A percentile compares a stretch with the other conserved stretches of the same genome.
phyloP scores from a whole-genome alignment of 30 jellyfish, hydroid and myxozoan genomes.

The Hydra vulgaris region DNA sequence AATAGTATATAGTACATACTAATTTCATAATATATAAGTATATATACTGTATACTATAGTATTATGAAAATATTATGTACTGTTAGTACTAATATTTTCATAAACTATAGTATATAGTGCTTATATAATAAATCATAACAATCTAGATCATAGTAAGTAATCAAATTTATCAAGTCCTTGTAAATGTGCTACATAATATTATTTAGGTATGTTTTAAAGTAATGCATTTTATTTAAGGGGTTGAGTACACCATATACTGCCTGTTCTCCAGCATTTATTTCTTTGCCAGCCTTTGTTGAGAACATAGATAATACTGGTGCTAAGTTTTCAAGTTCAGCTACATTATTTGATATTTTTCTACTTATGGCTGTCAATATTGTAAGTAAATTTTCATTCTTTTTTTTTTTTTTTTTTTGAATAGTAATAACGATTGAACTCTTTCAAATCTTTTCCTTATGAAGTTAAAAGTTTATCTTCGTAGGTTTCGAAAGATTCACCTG shows the following conservation, averaged over 20 bases:
- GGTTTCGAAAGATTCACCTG: constrained; percentile 85
- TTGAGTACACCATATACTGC: constrained; percentile 69
- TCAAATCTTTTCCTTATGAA: background rate
- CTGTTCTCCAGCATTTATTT: constrained; percentile 69
- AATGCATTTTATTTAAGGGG: constrained; percentile 39
- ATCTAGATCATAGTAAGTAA: no score
- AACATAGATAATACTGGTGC: constrained; percentile 18
- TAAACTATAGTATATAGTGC: no score
- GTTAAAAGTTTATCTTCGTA: background rate
- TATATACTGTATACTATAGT: no score
- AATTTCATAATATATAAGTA: no score
- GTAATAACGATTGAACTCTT: background rate
- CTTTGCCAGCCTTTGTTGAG: constrained; percentile 66
- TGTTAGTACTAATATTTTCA: no score
- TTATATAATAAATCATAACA: no score
- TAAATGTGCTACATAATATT: no score
- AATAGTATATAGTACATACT: no score
- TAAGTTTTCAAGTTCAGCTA: constrained; percentile 29
- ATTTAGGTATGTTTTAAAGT: background rate
- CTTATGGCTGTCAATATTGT: constrained; percentile 41
- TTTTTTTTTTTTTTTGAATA: background rate
- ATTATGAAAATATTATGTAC: no score
- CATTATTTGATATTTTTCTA: constrained; percentile 50
- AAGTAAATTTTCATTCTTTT: background rate
- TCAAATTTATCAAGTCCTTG: no score